Percentiles rank a stretch among this genome's conserved stretches.
These are phyloP conservation scores for Coreius guichenoti DNA, from an alignment of 2,797 vertebrate genomes.

Conservation along the genomic window DNA sequence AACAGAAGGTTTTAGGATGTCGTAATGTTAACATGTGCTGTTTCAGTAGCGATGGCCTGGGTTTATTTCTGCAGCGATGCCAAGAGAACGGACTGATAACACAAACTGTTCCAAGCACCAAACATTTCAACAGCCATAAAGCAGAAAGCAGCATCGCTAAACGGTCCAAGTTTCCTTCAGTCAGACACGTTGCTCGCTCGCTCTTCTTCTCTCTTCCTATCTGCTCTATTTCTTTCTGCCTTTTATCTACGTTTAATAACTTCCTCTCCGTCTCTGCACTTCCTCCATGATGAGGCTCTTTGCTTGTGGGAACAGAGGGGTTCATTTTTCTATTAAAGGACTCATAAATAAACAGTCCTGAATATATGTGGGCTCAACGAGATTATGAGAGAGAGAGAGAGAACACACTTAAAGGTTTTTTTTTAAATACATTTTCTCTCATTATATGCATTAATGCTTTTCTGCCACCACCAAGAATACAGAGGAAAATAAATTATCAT, in stretches of 20 bases:
- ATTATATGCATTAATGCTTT: conserved; percentile 32
- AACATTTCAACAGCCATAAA: conserved; percentile 33
- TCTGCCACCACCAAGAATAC: not conserved
- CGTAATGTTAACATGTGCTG: no score
- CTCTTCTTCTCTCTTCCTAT: not conserved
- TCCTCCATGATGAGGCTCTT: conserved; percentile 24
- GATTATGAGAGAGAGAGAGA: conserved; percentile 9
- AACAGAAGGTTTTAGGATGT: not conserved
- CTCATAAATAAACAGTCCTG: conserved; percentile 7
- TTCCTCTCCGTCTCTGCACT: conserved; percentile 29
- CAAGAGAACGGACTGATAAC: conserved; percentile 14
- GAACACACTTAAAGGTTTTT: conserved; percentile 5
- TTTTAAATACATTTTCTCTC: conserved; percentile 8
- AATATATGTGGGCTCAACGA: not conserved
- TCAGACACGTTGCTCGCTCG: not conserved
- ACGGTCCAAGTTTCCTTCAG: conserved; percentile 19
- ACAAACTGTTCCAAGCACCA: conserved; percentile 36
- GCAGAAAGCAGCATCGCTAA: conserved; percentile 24
- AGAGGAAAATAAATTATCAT: not conserved
- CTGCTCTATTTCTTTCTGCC: conserved; percentile 23
- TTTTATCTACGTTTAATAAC: conserved; percentile 40
- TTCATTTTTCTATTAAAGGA: conserved; percentile 28
- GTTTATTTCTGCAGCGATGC: conserved; percentile 17
- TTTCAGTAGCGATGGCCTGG: not conserved
- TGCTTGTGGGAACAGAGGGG: conserved; percentile 8